Percentiles rank a stretch among this genome's conserved stretches.
Conservation (phyloP, 2,888 invertebrate species). For the Gymnoscelis rufifasciata region DNA sequence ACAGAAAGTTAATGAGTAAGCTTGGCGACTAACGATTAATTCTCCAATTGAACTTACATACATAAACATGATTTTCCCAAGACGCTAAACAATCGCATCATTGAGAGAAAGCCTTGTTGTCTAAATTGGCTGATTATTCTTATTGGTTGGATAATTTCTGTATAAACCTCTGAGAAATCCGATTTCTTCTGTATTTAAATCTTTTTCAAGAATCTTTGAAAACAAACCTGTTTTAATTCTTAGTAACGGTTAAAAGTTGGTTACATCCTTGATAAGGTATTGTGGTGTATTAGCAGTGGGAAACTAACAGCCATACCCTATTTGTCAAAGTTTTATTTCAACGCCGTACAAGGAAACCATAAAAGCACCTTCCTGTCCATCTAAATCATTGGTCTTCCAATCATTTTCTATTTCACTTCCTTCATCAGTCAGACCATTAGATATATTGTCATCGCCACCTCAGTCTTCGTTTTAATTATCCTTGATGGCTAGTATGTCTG, state of each 20-base stretch:
- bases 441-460: constrained; percentile 34
- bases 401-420: constrained; percentile 25
- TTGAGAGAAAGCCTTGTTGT: constrained; percentile 21
- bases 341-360: constrained; percentile 10
- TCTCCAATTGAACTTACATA: background rate
- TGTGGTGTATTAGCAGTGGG: constrained; percentile 11
- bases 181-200: constrained; percentile 20
- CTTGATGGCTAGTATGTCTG: constrained; percentile 43
- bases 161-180: constrained; percentile 20
- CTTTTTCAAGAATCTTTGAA: background rate
- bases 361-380: constrained; percentile 15
- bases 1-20: background rate
- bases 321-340: constrained; percentile 6
- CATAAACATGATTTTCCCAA: constrained; percentile 9
- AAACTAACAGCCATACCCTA: constrained; percentile 14
- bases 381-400: constrained; percentile 18
- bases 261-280: constrained; percentile 4
- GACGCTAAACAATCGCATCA: constrained; percentile 14
- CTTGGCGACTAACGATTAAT: constrained; percentile 1
- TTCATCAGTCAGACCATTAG: constrained; percentile 30
- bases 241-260: background rate
- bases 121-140: constrained; percentile 27
- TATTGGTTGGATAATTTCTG: constrained; percentile 18
- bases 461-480: constrained; percentile 46
- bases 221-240: background rate